phyloP scores from a whole-genome alignment of 2,113 vertebrate genomes.

The Ptychochromis oligacanthus region DNA sequence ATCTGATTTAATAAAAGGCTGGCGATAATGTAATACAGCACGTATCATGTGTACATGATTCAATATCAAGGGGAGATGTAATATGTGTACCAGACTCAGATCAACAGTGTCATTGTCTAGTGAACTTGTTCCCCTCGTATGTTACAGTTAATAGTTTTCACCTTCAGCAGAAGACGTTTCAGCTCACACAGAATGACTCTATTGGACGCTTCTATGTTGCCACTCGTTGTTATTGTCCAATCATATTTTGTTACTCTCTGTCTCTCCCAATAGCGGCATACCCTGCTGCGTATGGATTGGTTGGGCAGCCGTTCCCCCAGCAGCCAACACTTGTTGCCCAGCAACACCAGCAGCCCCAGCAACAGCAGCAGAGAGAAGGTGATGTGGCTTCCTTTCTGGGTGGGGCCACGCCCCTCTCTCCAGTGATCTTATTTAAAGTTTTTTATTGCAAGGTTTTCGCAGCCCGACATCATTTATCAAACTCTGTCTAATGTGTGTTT shows the following conservation, averaged over 20 bases:
- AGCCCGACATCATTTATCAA: conserved; percentile 32
- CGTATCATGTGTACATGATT: conserved; percentile 17
- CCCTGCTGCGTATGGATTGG: conserved; percentile 90
- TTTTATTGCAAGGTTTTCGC: conserved; percentile 43
- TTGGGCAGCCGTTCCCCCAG: conserved; percentile 88
- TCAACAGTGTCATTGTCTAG: conserved; percentile 57
- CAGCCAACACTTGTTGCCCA: conserved; percentile 86
- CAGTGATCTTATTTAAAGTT: conserved; percentile 45
- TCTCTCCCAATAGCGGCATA: conserved; percentile 85
- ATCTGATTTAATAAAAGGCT: conserved; percentile 32
- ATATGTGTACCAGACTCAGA: conserved; percentile 34
- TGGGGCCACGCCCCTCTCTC: conserved; percentile 56
- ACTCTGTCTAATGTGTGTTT: conserved; percentile 34
- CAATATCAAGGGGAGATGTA: background rate
- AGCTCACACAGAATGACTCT: conserved; percentile 24
- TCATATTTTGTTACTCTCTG: conserved; percentile 55
- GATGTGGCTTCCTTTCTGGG: conserved; percentile 68
- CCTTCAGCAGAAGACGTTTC: conserved; percentile 72
- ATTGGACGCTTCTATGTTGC: conserved; percentile 68
- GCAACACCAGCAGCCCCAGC: conserved; percentile 88
- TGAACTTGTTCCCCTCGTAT: conserved; percentile 46
- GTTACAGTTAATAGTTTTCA: conserved; percentile 74
- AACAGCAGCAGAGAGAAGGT: conserved; percentile 90
- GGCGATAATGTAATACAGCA: background rate
- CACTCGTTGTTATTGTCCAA: conserved; percentile 73